These are phyloP conservation scores for Dicyrtoma fusca DNA, from an alignment of 2,888 invertebrate genomes.

Conservation along the genomic window DNA sequence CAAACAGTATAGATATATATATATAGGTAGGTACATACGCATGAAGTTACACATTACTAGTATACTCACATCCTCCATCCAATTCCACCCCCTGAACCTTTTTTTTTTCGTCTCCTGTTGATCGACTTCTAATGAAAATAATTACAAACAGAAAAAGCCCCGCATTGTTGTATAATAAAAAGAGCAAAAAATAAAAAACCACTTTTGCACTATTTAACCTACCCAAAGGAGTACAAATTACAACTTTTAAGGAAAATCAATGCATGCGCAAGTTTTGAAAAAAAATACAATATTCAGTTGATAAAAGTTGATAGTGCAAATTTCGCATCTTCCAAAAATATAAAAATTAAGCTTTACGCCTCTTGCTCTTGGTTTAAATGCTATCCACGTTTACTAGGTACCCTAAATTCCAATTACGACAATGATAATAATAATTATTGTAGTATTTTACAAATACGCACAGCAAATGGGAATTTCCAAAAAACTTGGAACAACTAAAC, in stretches of 20 bases:
- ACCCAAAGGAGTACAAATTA: too few species aligned
- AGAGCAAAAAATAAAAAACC: neutral
- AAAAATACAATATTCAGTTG: neutral
- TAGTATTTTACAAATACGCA: too few species aligned
- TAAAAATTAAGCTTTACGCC: neutral
- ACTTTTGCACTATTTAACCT: too few species aligned
- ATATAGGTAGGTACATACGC: neutral
- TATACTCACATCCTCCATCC: conserved; percentile 5
- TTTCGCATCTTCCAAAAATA: neutral
- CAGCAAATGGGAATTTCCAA: too few species aligned
- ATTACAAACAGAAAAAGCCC: neutral
- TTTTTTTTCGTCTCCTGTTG: conserved; percentile 8
- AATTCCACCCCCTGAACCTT: conserved; percentile 1
- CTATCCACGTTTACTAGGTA: too few species aligned
- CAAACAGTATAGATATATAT: neutral
- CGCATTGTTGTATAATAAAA: neutral
- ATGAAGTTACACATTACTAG: neutral
- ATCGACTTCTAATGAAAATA: conserved; percentile 26
- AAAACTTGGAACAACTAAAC: too few species aligned
- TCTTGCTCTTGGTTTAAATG: too few species aligned
- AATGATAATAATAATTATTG: too few species aligned
- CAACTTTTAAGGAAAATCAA: neutral
- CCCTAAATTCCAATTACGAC: too few species aligned
- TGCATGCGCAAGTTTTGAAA: neutral
- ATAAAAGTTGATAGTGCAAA: too few species aligned